Conservation (phyloP, 2,888 invertebrate genomes). For the Papilio gigon region DNA sequence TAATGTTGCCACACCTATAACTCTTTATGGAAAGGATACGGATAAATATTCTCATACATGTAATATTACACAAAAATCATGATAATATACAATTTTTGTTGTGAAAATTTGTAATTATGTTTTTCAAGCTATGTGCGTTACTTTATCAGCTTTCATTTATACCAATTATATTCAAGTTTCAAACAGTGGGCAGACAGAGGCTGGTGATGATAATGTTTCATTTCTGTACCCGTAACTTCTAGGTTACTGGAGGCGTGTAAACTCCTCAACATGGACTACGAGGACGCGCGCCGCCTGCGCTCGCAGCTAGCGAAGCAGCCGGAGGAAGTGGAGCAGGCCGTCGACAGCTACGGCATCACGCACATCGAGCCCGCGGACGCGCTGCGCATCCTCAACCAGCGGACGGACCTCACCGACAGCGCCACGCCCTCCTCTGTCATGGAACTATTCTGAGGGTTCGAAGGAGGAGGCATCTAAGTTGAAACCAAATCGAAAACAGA, state of each 20-base stretch:
- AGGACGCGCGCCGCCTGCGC: constrained; percentile 89
- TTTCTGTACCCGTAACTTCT: constrained; percentile 42
- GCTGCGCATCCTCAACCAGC: constrained; percentile 66
- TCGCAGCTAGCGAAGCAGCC: constrained; percentile 80
- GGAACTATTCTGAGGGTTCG: constrained; percentile 72
- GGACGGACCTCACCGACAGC: constrained; percentile 68
- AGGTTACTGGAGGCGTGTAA: constrained; percentile 89
- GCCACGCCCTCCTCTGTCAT: constrained; percentile 65
- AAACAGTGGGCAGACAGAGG: no score
- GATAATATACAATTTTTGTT: no score
- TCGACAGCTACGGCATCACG: constrained; percentile 50
- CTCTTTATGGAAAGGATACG: no score
- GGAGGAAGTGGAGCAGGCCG: constrained; percentile 44
- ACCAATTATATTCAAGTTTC: no score
- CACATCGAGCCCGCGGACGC: constrained; percentile 55
- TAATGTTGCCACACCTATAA: no score
- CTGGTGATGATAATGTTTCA: no score
- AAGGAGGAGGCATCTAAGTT: constrained; percentile 62
- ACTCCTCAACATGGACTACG: constrained; percentile 88
- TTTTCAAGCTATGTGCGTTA: no score
- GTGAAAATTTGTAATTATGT: no score
- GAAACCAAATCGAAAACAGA: constrained; percentile 35
- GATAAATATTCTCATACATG: no score
- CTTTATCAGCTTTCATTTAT: no score
- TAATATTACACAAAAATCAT: no score